These are phyloP conservation scores for Scaptomyza cyrtandrae DNA, from an alignment of 2,888 invertebrate genomes.

Conservation along the genomic window DNA sequence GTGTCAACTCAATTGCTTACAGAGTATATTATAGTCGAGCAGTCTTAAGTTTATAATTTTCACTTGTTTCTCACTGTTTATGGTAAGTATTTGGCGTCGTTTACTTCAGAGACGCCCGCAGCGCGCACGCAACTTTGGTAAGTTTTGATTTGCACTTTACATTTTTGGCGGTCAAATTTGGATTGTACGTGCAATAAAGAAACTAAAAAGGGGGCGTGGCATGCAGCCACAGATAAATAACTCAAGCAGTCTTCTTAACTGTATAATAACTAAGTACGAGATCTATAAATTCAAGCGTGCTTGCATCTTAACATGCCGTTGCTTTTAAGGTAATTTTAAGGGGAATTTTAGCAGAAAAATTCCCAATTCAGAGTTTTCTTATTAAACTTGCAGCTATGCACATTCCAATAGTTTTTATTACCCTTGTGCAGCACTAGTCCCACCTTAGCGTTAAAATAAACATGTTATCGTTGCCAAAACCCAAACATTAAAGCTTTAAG, in stretches of 20 bases:
- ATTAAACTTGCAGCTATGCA: neutral
- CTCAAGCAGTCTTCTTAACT: slow-evolving; percentile 10
- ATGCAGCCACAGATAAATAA: slow-evolving; percentile 11
- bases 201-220: slow-evolving; percentile 52
- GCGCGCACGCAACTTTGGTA: slow-evolving; percentile 50
- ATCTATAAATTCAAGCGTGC: neutral
- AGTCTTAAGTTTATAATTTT: neutral
- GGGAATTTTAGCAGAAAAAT: neutral
- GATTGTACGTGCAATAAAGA: slow-evolving; percentile 37
- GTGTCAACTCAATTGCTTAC: neutral
- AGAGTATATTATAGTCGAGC: slow-evolving; percentile 1
- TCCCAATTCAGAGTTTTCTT: neutral
- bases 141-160: slow-evolving; percentile 48
- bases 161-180: slow-evolving; percentile 60
- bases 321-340: neutral
- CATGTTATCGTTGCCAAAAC: slow-evolving; percentile 7
- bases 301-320: neutral
- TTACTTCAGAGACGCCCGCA: slow-evolving; percentile 57
- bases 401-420: neutral
- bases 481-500: slow-evolving; percentile 39
- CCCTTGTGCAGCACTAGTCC: neutral
- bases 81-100: slow-evolving; percentile 36
- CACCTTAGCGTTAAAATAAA: slow-evolving; percentile 3
- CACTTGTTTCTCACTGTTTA: slow-evolving; percentile 28
- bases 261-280: neutral